Conservation (phyloP, 1,140 invertebrate genomes). For the Lepidurus couesii region DNA sequence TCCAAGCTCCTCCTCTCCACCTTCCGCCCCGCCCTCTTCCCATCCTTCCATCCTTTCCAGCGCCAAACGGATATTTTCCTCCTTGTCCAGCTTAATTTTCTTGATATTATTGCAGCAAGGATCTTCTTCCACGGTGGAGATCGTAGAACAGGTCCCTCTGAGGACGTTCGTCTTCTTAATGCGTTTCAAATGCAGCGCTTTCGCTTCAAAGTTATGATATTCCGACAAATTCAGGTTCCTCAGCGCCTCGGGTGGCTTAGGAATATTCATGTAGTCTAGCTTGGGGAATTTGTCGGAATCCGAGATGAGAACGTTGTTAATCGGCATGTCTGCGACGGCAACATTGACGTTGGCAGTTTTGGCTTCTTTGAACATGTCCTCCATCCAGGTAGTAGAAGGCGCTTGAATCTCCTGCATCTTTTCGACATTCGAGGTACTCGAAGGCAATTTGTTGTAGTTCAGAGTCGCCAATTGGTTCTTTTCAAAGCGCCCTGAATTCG, state of each 20-base stretch:
- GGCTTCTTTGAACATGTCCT: conserved; percentile 58
- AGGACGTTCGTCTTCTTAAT: conserved; percentile 48
- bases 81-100: conserved; percentile 47
- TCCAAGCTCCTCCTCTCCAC: background rate
- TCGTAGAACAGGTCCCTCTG: background rate
- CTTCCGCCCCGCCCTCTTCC: conserved; percentile 14
- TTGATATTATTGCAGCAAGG: conserved; percentile 47
- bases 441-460: background rate
- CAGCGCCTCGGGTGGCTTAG: conserved; percentile 43
- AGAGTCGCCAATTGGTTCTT: background rate
- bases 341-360: conserved; percentile 62
- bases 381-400: conserved; percentile 41
- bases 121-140: conserved; percentile 38
- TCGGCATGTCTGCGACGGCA: conserved; percentile 46
- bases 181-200: conserved; percentile 46
- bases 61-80: conserved; percentile 41
- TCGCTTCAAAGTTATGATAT: conserved; percentile 48
- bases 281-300: conserved; percentile 60
- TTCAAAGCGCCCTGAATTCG: background rate
- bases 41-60: background rate
- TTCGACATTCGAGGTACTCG: background rate
- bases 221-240: conserved; percentile 48
- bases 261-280: conserved; percentile 42
- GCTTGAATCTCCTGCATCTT: background rate
- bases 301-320: conserved; percentile 53